Evolutionary conservation across 2,797 vertebrate genomes (phyloP).

Genomic region (Myotis vivesi): DNA sequence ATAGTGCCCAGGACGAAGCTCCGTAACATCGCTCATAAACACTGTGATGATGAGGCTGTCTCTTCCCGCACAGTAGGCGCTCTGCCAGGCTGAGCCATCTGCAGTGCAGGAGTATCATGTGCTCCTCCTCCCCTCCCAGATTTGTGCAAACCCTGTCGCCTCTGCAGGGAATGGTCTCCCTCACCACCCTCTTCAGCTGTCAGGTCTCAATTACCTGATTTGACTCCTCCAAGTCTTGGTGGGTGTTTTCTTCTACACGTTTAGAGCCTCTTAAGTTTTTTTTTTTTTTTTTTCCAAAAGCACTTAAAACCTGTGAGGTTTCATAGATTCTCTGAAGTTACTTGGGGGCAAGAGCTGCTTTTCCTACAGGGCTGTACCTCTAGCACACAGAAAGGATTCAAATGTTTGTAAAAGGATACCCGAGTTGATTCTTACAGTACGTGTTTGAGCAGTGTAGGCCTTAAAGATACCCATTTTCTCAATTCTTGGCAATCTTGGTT

Average conservation of each 20-base stretch:
- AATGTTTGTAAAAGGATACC: neutral
- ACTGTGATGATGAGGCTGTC: fast-evolving
- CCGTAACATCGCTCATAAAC: neutral
- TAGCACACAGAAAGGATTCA: neutral
- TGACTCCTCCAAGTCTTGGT: neutral
- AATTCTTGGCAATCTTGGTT: neutral
- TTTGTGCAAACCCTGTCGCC: neutral
- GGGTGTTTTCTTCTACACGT: neutral
- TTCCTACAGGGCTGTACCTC: neutral
- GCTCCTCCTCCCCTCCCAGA: neutral
- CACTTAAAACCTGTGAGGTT: neutral
- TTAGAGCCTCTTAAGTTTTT: neutral
- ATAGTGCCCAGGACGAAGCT: neutral
- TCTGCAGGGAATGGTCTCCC: neutral
- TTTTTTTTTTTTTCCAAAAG: neutral
- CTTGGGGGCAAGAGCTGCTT: neutral
- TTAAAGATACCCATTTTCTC: neutral
- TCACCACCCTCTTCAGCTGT: neutral
- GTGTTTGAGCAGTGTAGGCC: neutral
- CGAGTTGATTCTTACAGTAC: neutral
- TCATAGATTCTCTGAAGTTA: conserved; percentile 1
- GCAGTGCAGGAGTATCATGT: neutral
- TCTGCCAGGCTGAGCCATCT: neutral
- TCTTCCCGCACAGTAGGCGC: neutral
- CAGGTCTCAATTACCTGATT: neutral